Conservation (phyloP, 2,888 invertebrate species). For the Ametastegia equiseti region DNA sequence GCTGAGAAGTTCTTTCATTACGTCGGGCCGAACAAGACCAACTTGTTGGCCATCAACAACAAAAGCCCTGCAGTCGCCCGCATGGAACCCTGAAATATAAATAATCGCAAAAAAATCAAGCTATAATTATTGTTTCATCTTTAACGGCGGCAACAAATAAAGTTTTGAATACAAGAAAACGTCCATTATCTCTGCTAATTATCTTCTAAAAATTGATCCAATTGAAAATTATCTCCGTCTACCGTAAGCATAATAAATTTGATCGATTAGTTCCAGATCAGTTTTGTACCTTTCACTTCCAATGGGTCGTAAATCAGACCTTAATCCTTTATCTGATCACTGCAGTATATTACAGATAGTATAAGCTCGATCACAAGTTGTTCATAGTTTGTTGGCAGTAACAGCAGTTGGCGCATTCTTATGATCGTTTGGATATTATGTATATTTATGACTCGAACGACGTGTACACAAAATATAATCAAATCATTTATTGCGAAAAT, state of each 20-base stretch:
- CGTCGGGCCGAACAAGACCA: conserved; percentile 91
- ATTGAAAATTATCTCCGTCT: not conserved
- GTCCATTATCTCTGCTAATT: not conserved
- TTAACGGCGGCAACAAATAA: not conserved
- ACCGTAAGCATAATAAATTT: too few relatives aligned
- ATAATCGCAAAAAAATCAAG: conserved; percentile 12
- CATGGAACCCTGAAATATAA: conserved; percentile 83
- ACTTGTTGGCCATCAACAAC: conserved; percentile 93
- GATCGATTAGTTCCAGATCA: too few relatives aligned
- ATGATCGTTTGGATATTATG: not conserved
- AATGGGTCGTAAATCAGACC: not conserved
- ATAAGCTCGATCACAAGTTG: not conserved
- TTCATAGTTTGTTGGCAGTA: conserved; percentile 9
- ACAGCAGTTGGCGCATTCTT: not conserved
- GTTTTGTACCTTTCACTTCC: not conserved
- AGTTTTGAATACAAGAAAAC: not conserved
- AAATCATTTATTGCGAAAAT: not conserved
- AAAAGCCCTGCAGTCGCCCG: conserved; percentile 90
- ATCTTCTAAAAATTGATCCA: not conserved
- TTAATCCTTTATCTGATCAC: not conserved
- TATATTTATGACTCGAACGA: not conserved
- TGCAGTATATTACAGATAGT: not conserved
- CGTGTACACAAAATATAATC: too few relatives aligned
- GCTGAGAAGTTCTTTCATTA: conserved; percentile 87
- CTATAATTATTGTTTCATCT: conserved; percentile 11